phyloP scores from a whole-genome alignment of 2,113 vertebrate species.

The Cisticola juncidis region DNA sequence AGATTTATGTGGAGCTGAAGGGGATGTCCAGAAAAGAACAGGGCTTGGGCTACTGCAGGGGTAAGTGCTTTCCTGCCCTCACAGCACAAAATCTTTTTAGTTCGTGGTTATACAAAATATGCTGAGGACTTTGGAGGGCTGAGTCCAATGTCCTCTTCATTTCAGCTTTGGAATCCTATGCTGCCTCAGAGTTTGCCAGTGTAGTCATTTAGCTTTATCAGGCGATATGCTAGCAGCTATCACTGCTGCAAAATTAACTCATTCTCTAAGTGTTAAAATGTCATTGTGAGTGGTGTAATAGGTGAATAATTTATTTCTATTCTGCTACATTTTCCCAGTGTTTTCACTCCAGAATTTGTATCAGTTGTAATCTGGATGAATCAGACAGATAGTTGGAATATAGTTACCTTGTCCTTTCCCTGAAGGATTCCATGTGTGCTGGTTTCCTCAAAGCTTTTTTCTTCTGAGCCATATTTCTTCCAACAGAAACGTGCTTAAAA shows the following conservation, averaged over 20 bases:
- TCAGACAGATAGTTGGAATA: background rate
- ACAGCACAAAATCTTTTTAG: background rate
- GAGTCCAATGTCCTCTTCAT: background rate
- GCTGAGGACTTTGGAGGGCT: background rate
- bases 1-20: background rate
- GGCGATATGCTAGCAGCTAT: background rate
- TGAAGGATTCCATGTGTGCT: background rate
- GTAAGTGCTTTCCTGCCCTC: background rate
- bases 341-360: background rate
- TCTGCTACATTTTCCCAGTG: background rate
- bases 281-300: background rate
- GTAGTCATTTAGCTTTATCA: background rate
- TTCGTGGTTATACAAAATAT: background rate
- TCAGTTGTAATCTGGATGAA: background rate
- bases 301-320: background rate
- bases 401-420: background rate
- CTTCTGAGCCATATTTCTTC: background rate
- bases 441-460: background rate
- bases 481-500: background rate
- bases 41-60: background rate
- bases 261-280: background rate
- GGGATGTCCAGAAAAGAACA: background rate
- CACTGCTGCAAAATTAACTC: background rate
- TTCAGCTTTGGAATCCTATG: background rate
- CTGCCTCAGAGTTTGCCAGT: background rate